Conservation (phyloP, 2,888 invertebrate species). For the Bombylius major region DNA sequence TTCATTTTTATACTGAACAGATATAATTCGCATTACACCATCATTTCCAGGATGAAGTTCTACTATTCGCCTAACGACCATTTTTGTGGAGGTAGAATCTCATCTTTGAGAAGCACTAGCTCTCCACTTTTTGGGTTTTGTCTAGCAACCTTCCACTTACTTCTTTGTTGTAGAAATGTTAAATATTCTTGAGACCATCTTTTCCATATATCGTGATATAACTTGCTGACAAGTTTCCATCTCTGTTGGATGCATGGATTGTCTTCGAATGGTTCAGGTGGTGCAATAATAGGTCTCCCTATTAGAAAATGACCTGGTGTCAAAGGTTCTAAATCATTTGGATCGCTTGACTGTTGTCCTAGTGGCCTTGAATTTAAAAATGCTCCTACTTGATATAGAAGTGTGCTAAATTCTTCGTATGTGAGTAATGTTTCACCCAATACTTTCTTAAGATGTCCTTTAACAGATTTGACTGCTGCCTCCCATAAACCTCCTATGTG, state of each 20-base stretch:
- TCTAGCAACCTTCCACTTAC: not conserved
- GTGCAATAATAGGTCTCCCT: not conserved
- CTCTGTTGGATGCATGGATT: conserved; percentile 7
- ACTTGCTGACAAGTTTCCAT: not conserved
- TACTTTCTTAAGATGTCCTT: not conserved
- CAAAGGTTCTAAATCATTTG: not conserved
- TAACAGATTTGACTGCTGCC: conserved; percentile 1
- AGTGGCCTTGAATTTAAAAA: not conserved
- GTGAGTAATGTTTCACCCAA: conserved; percentile 4
- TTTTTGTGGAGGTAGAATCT: not conserved
- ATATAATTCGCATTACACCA: not conserved
- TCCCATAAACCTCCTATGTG: conserved; percentile 15
- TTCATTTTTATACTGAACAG: not conserved
- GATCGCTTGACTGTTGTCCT: not conserved
- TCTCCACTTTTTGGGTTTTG: not conserved
- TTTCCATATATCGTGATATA: not conserved
- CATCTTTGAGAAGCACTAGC: too few relatives aligned
- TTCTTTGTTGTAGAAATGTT: not conserved
- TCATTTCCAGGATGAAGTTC: not conserved
- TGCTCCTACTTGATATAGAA: not conserved
- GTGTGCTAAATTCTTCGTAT: not conserved
- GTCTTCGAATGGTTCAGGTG: not conserved
- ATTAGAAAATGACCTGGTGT: conserved; percentile 1
- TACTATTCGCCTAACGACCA: not conserved
- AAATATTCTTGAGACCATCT: not conserved